These are phyloP conservation scores for Muscidifurax raptorellus DNA, from an alignment of 1,140 invertebrate species.

Conservation along the genomic window DNA sequence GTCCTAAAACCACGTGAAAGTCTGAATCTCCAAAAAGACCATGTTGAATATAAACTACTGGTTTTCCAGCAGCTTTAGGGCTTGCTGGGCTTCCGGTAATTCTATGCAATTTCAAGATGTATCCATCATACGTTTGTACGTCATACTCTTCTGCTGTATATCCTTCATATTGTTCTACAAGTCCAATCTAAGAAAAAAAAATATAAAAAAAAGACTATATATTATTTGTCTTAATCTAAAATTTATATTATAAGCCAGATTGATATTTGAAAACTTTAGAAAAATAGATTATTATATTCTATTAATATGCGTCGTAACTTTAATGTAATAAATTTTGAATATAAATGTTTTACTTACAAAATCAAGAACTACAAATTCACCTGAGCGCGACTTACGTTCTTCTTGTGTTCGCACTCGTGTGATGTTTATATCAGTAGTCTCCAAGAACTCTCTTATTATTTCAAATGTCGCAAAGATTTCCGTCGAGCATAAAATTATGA, in stretches of 20 bases:
- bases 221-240: no score
- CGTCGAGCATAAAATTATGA: background rate
- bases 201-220: no score
- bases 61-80: constrained; percentile 22
- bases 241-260: no score
- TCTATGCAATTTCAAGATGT: constrained; percentile 77
- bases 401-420: background rate
- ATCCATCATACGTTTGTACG: constrained; percentile 77
- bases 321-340: background rate
- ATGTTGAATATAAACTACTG: constrained; percentile 52
- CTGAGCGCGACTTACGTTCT: background rate
- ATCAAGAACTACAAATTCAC: background rate
- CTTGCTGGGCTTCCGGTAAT: constrained; percentile 69
- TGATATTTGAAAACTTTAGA: background rate
- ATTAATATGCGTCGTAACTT: no score
- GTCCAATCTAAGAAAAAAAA: background rate
- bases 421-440: background rate
- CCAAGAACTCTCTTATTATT: background rate
- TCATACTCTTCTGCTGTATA: constrained; percentile 27
- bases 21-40: constrained; percentile 52
- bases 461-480: background rate
- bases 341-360: background rate
- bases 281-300: background rate
- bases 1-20: constrained; percentile 49
- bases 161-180: constrained; percentile 21